Percentiles rank a stretch among this genome's conserved stretches.
phyloP scores from a whole-genome alignment of 2,113 vertebrate species.

The Hyperopisus bebe region DNA sequence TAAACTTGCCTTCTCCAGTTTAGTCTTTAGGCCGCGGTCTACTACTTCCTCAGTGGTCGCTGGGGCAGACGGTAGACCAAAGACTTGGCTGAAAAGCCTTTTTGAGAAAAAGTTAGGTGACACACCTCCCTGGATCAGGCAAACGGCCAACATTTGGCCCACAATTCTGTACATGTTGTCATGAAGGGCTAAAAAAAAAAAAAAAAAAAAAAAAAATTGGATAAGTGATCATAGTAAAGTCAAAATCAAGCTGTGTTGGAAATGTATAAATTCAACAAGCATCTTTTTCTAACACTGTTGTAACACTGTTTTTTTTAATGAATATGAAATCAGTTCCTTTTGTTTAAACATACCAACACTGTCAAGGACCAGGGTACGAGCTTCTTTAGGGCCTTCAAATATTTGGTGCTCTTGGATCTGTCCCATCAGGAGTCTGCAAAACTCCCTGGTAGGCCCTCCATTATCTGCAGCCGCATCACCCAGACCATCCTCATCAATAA shows the following conservation, averaged over 20 bases:
- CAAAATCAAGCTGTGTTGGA: not conserved
- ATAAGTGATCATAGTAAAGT: not conserved
- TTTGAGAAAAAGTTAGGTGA: not conserved
- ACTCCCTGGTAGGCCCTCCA: not conserved
- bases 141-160: not conserved
- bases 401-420: not conserved
- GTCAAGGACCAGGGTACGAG: not conserved
- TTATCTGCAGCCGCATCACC: not conserved
- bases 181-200: not conserved
- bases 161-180: not conserved
- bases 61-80: not conserved
- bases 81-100: not conserved
- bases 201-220: not conserved
- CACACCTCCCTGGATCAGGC: not conserved
- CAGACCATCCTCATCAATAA: constrained; percentile 1
- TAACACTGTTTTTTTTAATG: not conserved
- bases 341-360: constrained; percentile 9
- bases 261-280: not conserved
- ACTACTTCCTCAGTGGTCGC: not conserved
- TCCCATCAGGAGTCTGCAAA: not conserved
- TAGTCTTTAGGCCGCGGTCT: not conserved
- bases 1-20: not conserved
- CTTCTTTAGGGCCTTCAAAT: not conserved
- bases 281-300: not conserved
- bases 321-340: not conserved